Conservation (phyloP, 2,113 vertebrate species). For the Phyllostomus hastatus region DNA sequence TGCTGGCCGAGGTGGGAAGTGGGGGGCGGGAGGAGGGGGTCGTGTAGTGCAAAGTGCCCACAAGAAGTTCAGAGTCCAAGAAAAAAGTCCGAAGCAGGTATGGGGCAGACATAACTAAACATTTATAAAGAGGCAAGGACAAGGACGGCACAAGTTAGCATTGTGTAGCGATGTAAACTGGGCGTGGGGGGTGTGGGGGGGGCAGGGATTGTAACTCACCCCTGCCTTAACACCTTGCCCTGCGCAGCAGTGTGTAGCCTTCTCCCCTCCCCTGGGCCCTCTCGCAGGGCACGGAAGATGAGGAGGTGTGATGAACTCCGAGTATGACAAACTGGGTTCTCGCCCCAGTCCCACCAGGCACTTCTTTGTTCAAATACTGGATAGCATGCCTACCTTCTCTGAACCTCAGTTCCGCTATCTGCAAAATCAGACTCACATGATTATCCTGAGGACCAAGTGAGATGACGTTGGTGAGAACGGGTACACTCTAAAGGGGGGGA, state of each 20-base stretch:
- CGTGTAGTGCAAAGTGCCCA: neutral
- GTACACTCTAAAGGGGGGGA: neutral
- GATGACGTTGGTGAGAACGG: neutral
- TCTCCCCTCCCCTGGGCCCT: neutral
- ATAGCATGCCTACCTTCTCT: neutral
- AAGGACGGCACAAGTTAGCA: neutral
- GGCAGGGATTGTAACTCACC: no score
- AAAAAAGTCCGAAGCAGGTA: neutral
- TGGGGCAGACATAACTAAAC: conserved; percentile 20
- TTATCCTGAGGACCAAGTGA: neutral
- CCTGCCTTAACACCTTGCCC: neutral
- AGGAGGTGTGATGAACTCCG: neutral
- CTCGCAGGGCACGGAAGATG: neutral
- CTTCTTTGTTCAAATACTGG: neutral
- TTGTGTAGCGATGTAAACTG: neutral
- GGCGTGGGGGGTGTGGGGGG: neutral
- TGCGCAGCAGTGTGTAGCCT: fast-evolving
- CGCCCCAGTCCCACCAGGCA: neutral
- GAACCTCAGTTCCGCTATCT: neutral
- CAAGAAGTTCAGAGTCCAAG: neutral
- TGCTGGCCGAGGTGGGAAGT: neutral
- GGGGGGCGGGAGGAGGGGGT: no score
- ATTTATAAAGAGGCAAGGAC: neutral
- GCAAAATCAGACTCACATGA: neutral
- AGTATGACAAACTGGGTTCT: neutral